A percentile compares a stretch with the other conserved stretches of the same genome.
phyloP scores from a whole-genome alignment of 1,140 invertebrate genomes.

The Cherax destructor region DNA sequence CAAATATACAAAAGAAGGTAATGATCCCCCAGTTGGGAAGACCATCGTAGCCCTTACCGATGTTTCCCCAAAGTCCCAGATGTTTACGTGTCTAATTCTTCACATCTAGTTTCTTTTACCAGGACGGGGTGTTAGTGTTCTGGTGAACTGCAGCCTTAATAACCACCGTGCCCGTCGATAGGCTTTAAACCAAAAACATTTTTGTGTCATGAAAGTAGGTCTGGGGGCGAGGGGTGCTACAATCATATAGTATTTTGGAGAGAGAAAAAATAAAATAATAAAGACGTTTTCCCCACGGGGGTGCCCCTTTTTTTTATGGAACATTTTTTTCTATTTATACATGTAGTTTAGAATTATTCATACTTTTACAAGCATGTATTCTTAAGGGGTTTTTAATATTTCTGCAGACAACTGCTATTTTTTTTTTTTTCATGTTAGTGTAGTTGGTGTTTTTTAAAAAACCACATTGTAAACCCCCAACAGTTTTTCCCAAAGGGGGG shows the following conservation, averaged over 20 bases:
- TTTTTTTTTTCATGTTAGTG: background rate
- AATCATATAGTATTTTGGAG: background rate
- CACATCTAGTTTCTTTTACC: no score
- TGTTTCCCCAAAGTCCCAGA: no score
- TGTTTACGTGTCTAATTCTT: no score
- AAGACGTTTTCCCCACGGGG: background rate
- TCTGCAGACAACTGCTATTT: slow-evolving; percentile 11
- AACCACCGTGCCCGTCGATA: background rate
- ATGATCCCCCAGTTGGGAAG: no score
- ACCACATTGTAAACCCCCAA: no score
- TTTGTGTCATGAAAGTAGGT: background rate
- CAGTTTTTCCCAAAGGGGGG: no score
- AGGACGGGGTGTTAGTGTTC: background rate
- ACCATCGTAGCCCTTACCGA: no score
- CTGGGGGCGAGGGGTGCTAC: background rate
- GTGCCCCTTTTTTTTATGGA: background rate
- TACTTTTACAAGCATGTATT: slow-evolving; percentile 16
- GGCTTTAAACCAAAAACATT: background rate
- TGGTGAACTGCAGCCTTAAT: background rate
- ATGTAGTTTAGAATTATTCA: background rate
- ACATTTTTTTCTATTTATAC: background rate
- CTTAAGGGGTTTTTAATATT: background rate
- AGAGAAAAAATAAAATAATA: background rate
- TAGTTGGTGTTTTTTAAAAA: background rate
- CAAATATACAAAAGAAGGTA: no score